Evolutionary conservation across 92 coral and sea anemone genomes (phyloP), one percentile per base, ranked within the genome.

Genomic region (Pocillopora meandrina): DNA sequence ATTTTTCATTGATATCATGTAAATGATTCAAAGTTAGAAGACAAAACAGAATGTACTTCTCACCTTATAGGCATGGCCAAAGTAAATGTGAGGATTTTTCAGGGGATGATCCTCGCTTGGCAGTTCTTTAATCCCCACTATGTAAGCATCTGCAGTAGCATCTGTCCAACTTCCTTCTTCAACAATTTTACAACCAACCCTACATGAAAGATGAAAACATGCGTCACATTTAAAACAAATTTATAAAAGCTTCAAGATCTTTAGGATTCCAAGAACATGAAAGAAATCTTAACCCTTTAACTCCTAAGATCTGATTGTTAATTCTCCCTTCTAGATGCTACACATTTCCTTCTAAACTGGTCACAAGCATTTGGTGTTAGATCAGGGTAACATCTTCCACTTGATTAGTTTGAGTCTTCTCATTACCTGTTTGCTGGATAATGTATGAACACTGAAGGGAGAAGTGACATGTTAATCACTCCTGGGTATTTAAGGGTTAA

Each of bases 21-120:
- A 2, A 17, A 19, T 72, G 17, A 42, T 0, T 15, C 6, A 3
- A 42, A 72, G 76, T 72, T 49, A 31, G 31, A 72, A 72, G 76
- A 21, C 76, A 72, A 72, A 56, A 34, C 20, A 49, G 9, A 19
- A 56, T n/a, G 36, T 19, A 61, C 10, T 80, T 52, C 62, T 65
- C 85, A 88, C 91, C 85, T 88, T 88, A 61, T 83, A 88, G 35
- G 91, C 91, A 78, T 88, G 91, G 52, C 91, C 91, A 84, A 88
- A 88, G 58, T 88, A 88, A 58, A 88, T 80, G 78, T 88, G 91
- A 21, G 49, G 79, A 59, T 88, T 83, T 59, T 66, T 61, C 21
- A 88, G 83, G 17, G 88, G 82, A 0, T 35, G 67, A 59, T 61
- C 76, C 33, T 84, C 88, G 5, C 65, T 72, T 36, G 83, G 84